Evolutionary conservation across 2,888 invertebrate species (phyloP), one percentile per base, ranked within the genome.

Genomic region (Hyposoter didymator): DNA sequence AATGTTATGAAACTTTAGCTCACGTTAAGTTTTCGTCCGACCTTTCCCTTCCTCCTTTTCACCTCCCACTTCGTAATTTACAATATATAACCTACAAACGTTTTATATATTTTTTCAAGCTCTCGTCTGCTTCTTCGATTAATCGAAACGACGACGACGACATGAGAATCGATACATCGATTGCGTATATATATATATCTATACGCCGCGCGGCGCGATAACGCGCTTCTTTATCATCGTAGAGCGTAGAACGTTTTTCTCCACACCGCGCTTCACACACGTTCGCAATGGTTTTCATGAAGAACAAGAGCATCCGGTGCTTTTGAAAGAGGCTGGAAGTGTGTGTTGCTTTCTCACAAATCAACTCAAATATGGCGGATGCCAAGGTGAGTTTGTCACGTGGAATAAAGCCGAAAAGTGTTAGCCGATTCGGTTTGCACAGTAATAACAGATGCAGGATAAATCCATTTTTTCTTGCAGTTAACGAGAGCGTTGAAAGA

Each of bases 401-500:
- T 94, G 94, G 93, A 93, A 90, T 82, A 91, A 90, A 64, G 81
- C 52, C 73, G 78, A 72, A 62, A 88, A 83, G 70, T 89, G 87
- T 28, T 59, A 14, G 28, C 28, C 59, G 59, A 59, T 59, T 70
- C 86, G 47, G 10, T 80, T 76, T n/a, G 73, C 64, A 55, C 32
- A 70, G 39, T 7, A 70, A 59, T 28, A 19, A 43, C 17, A 64
- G 10, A n/a, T 82, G 62, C 17, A 12, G 55, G 66, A 35, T 39
- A 59, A 32, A 69, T 69, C 35, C 59, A 72, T 85, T 39, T 90
- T 90, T 83, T 82, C 35, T 92, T 92, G 83, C 94, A 97, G 96
- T 94, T 96, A 89, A 94, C 95, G 89, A 96, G 95, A 94, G 96
- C 95, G 91, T 94, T 97, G 89, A 96, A 96, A 94, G 97, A 97